Base-by-base conservation (phyloP, 2,888 invertebrate genomes). In the Cheilosia vernalis region DNA sequence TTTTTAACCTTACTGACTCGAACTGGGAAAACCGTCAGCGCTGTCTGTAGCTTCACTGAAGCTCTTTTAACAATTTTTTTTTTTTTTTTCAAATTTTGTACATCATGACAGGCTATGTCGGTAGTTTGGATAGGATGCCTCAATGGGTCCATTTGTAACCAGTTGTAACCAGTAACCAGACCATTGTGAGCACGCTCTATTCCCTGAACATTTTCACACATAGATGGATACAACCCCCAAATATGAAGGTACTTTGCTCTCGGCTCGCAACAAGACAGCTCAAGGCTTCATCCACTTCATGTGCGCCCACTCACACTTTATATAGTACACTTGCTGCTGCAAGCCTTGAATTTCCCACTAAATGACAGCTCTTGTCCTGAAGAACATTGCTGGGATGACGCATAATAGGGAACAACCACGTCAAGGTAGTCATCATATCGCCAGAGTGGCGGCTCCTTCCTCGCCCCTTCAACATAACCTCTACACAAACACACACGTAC, bases 281-380 rank as follows among this genome's bases (percentile, higher is more conserved):
- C n/a, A 58, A 49, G 17, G 60, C 40, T 60, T 60, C 27, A 27
- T 24, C 40, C 40, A 37, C 64, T 63, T 33, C 49, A 33, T 33
- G 19, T 63, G 19, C 33, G 17, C n/a, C 56, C 56, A 47, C 58
- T 60, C 58, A 19, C 47, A 47, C 40, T 49, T 27, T 15, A 10
- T 15, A 10, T 21, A 72, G 58, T 27, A 42, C 40, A 42, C 60
- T 61, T 53, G 42, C 51, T 42, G 42, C 27, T 58, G 51, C 24
- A 63, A 73, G 72, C 61, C 72, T 73, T 73, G 72, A 73, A 63
- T 73, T 63, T 53, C 2, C 53, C 53, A 73, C 72, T 73, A 73
- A 73, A 73, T 63, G 61, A 73, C 72, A 73, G 53, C 44, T 47
- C 72, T 61, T 61, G 72, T 72, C 42, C 49, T 27, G 17, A 70